Base-by-base conservation (phyloP, 1,140 invertebrate genomes). In the Pygmarrhopalites habei region DNA sequence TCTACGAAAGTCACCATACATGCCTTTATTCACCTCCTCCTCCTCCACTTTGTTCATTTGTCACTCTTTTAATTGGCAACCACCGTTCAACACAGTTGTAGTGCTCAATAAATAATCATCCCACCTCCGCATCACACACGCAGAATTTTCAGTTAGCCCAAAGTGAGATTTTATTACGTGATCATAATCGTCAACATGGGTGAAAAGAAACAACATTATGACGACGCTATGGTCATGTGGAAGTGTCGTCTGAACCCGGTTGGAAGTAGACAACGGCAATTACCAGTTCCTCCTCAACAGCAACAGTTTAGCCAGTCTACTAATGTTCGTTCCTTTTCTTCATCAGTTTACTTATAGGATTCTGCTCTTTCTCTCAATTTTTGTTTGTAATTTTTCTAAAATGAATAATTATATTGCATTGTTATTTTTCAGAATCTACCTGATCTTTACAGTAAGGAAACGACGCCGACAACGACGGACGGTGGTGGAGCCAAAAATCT, bases 151-250 rank as follows among this genome's bases (percentile, higher is more conserved):
- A 35, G 15, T 35, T 7, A 35, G 15, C 5, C 15, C 5, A 35
- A 7, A 35, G 15, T 35, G 15, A 35, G 32, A 35, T n/a, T n/a
- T 35, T 7, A 35, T 7, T 35, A 35, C 44, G 44, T 17, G 44
- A 46, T 46, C n/a, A 39, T 53, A 32, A 59, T 44, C 28, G 26
- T 35, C 21, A 52, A 23, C 28, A 52, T 52, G 49, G 23, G 49
- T 28, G 49, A 52, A 3, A 52, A 52, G 23, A 52, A 21, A 19
- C 7, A 23, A 52, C 49, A 52, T 14, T 52, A 52, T 30, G 23
- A 52, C 7, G 19, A 52, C 15, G 21, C 23, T 25, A 52, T 52
- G 49, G 28, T 25, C 5, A 25, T 52, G 7, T 52, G 49, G 49
- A 52, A 52, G 7, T 14, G 49, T n/a, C 23, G 5, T 28, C 19